Evolutionary conservation across 1,140 invertebrate species (phyloP), one percentile per base, ranked within the genome.

Genomic region (Megathymus violae): DNA sequence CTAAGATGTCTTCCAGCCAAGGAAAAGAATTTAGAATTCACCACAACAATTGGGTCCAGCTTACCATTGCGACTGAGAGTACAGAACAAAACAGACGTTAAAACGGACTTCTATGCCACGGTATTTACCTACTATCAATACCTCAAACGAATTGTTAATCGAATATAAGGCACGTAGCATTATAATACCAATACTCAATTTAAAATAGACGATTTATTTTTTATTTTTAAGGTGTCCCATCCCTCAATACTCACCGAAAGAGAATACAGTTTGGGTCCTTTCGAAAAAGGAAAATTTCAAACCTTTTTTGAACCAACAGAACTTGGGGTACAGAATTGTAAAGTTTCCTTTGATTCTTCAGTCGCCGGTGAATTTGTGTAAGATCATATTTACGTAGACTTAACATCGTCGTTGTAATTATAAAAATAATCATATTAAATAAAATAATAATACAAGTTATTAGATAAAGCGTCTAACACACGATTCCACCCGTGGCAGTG

Each of bases 351-450:
- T 16, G 59, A 80, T 31, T 90, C 88, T 0, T 25, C 56, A 0
- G 64, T 77, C 1, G 87, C 84, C 25, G 87, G 87, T 0, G 79
- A 83, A 67, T 90, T 86, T 67, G 66, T 87, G 87, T 89, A 75
- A 68, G 84, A 31, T 78, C 36, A 17, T 48, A 47, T 44, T 56
- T 46, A 22, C 5, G 40, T 16, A 0, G 31, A 25, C 19, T 46
- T 34, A 51, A 9, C 16, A 17, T 38, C 31, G 9, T 27, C 10
- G 10, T 16, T 22, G 4, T 6, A 19, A 10, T n/a, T 17, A 11
- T 5, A 27, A 34, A 38, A 22, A 41, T 9, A n/a, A n/a, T n/a
- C n/a, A n/a, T n/a, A n/a, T n/a, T n/a, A n/a, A n/a, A n/a, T n/a
- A n/a, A n/a, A n/a, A 41, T 16, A 9, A 27, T 47, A 17, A 48